Percentiles rank a stretch among this genome's conserved stretches.
phyloP scores from a whole-genome alignment of 2,113 vertebrate genomes.

The Mellivora capensis region DNA sequence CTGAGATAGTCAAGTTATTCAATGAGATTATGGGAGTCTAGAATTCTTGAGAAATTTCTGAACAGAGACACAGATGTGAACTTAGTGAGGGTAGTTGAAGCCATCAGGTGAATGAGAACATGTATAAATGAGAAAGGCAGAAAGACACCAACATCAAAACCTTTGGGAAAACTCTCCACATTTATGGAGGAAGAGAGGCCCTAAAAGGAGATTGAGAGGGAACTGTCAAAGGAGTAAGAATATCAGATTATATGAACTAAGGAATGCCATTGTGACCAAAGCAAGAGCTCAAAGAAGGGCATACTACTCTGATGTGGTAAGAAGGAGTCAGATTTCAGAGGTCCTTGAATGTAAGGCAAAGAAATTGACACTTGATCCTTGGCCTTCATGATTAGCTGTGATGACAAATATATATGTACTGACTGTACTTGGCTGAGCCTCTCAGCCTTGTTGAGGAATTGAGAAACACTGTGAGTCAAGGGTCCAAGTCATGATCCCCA shows the following conservation, averaged over 20 bases:
- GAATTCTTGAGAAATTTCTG: not conserved
- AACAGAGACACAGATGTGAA: not conserved
- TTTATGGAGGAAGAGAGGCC: not conserved
- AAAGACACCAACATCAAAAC: not conserved
- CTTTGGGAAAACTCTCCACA: not conserved
- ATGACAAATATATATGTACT: not conserved
- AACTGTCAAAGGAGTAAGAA: not conserved
- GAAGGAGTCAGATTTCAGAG: not conserved
- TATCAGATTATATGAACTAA: not conserved
- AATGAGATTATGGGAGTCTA: not conserved
- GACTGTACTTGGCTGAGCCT: not conserved
- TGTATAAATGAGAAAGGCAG: not conserved
- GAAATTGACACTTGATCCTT: not conserved
- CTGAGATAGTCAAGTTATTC: not conserved
- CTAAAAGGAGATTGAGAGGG: not conserved
- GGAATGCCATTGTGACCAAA: not conserved
- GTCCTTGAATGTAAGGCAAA: not conserved
- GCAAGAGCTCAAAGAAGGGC: not conserved
- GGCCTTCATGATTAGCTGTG: accelerated
- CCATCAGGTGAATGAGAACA: not conserved
- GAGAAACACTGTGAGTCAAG: not conserved
- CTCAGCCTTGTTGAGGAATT: not conserved
- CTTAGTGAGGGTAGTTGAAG: not conserved
- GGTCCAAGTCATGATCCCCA: not conserved
- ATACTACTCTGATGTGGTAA: not conserved